Evolutionary conservation across 1,140 invertebrate species (phyloP).

Genomic region (Saccostrea cuccullata): DNA sequence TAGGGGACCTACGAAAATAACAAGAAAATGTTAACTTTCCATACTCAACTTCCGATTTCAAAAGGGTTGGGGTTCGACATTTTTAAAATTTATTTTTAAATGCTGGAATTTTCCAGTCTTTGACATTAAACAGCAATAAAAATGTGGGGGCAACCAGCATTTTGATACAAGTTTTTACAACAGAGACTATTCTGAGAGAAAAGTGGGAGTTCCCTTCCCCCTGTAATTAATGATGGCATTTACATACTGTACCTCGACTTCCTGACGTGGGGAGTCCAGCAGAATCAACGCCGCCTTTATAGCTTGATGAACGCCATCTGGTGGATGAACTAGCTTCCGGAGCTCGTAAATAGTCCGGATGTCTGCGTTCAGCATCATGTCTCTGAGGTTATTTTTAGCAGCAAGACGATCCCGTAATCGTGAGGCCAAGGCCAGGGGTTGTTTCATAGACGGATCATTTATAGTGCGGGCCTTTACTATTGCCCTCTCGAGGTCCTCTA

Average conservation of each 20-base stretch:
- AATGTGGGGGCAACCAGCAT: too few species aligned
- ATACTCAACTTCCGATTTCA: too few species aligned
- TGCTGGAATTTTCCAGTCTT: too few species aligned
- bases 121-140: too few species aligned
- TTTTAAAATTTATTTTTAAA: too few species aligned
- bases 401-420: conserved; percentile 44
- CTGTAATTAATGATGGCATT: too few species aligned
- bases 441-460: conserved; percentile 46
- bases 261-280: conserved; percentile 22
- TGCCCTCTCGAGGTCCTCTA: conserved; percentile 47
- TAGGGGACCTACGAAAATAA: too few species aligned
- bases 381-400: conserved; percentile 44
- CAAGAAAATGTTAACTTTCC: too few species aligned
- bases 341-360: conserved; percentile 45
- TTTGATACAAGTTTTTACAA: too few species aligned
- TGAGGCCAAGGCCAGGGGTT: conserved; percentile 33
- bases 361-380: conserved; percentile 45
- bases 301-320: conserved; percentile 52
- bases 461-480: conserved; percentile 38
- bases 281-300: conserved; percentile 47
- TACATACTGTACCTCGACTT: conserved; percentile 37
- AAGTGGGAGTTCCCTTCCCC: too few species aligned
- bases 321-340: conserved; percentile 45
- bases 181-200: too few species aligned
- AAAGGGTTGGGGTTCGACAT: too few species aligned